These are phyloP conservation scores for Isurus oxyrinchus DNA, from an alignment of 2,113 vertebrate species.

Conservation along the genomic window DNA sequence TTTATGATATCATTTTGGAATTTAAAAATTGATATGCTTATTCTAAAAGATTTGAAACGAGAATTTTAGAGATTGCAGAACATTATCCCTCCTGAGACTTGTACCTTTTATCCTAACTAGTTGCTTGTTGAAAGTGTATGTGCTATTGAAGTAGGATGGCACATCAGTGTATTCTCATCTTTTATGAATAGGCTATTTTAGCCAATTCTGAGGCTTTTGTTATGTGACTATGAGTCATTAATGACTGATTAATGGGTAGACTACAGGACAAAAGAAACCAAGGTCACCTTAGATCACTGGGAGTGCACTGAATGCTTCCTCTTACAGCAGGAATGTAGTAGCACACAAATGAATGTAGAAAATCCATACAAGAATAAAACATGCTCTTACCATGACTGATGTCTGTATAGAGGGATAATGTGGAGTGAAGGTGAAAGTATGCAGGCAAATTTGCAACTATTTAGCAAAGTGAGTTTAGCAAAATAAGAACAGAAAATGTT, in stretches of 20 bases:
- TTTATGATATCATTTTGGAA: background rate
- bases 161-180: conserved; percentile 24
- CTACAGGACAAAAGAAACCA: conserved; percentile 25
- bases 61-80: background rate
- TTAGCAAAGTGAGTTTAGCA: background rate
- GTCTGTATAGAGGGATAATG: background rate
- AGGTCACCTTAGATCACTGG: conserved; percentile 36
- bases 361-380: conserved; percentile 24
- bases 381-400: background rate
- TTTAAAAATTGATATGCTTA: background rate
- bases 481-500: background rate
- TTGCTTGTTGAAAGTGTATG: background rate
- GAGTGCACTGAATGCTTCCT: conserved; percentile 22
- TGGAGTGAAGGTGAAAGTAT: background rate
- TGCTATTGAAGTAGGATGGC: conserved; percentile 9
- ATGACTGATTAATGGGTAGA: conserved; percentile 37
- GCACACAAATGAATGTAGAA: conserved; percentile 26
- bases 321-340: background rate
- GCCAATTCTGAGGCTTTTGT: conserved; percentile 30
- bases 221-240: conserved; percentile 7
- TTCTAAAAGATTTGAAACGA: background rate
- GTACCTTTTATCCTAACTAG: background rate
- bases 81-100: background rate
- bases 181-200: conserved; percentile 34
- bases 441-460: background rate